These are phyloP conservation scores for Lagria hirta DNA, from an alignment of 2,888 invertebrate species.

Conservation along the genomic window DNA sequence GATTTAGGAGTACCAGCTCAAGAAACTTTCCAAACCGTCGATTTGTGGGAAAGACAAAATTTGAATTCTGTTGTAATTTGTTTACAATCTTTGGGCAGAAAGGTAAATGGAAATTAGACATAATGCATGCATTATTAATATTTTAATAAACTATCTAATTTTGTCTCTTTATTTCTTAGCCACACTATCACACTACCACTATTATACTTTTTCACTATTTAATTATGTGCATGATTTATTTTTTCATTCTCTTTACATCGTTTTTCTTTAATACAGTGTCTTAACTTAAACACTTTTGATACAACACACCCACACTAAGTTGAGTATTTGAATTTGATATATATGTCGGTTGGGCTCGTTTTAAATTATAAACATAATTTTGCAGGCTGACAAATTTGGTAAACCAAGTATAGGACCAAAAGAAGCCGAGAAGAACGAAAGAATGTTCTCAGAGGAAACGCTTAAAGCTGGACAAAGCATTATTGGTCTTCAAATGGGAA, in stretches of 20 bases:
- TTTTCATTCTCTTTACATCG: too few species aligned
- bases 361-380: too few species aligned
- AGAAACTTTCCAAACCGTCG: constrained; percentile 96
- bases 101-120: constrained; percentile 73
- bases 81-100: constrained; percentile 90
- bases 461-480: constrained; percentile 89
- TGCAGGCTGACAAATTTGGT: constrained; percentile 75
- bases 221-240: constrained; percentile 4
- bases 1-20: constrained; percentile 88
- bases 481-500: constrained; percentile 94
- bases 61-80: constrained; percentile 95
- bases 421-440: constrained; percentile 92
- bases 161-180: too few species aligned
- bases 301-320: too few species aligned
- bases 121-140: too few species aligned
- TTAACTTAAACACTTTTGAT: too few species aligned
- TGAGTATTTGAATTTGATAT: too few species aligned
- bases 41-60: constrained; percentile 95
- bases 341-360: too few species aligned
- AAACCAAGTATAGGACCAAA: constrained; percentile 93
- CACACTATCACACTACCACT: too few species aligned
- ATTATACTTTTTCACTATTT: too few species aligned
- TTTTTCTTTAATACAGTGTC: too few species aligned
- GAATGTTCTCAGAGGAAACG: constrained; percentile 93
- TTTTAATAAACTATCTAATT: too few species aligned